These are phyloP conservation scores for Pollachius pollachius DNA, from an alignment of 2,113 vertebrate species.

Conservation along the genomic window DNA sequence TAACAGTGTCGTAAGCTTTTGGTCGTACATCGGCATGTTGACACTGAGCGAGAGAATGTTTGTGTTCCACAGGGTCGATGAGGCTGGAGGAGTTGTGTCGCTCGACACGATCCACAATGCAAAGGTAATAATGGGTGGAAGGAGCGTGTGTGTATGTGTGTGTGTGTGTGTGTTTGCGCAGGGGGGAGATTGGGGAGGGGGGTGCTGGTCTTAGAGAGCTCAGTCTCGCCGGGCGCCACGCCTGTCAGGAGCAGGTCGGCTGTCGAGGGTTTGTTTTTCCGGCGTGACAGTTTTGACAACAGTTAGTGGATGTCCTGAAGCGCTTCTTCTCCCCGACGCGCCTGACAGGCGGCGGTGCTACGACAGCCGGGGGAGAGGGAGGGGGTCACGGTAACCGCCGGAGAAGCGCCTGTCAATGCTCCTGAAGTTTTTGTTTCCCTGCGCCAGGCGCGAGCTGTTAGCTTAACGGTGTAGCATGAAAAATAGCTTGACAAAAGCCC, in stretches of 20 bases:
- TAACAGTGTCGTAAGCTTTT: too few relatives aligned
- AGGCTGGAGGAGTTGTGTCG: neutral
- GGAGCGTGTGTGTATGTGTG: neutral
- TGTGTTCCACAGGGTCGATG: neutral
- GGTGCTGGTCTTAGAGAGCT: neutral
- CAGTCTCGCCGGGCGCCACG: constrained; percentile 36
- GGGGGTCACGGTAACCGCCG: too few relatives aligned
- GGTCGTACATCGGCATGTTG: constrained; percentile 45
- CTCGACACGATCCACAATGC: constrained; percentile 39
- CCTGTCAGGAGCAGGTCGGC: constrained; percentile 49
- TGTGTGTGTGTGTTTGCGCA: neutral
- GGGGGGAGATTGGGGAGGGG: neutral
- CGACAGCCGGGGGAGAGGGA: too few relatives aligned
- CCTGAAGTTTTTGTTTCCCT: constrained; percentile 20
- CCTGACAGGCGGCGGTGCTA: constrained; percentile 8
- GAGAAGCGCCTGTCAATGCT: constrained; percentile 34
- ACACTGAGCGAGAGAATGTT: neutral
- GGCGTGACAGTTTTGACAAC: constrained; percentile 66
- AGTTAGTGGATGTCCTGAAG: constrained; percentile 51
- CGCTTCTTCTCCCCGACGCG: neutral
- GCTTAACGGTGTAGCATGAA: too few relatives aligned
- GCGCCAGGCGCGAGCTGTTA: too few relatives aligned
- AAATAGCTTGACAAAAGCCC: too few relatives aligned
- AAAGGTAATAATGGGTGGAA: constrained; percentile 34
- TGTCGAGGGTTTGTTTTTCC: constrained; percentile 13